Evolutionary conservation across 37 sponge, comb jelly and placozoan species (phyloP).

Genomic region (Hormiphora californensis): DNA sequence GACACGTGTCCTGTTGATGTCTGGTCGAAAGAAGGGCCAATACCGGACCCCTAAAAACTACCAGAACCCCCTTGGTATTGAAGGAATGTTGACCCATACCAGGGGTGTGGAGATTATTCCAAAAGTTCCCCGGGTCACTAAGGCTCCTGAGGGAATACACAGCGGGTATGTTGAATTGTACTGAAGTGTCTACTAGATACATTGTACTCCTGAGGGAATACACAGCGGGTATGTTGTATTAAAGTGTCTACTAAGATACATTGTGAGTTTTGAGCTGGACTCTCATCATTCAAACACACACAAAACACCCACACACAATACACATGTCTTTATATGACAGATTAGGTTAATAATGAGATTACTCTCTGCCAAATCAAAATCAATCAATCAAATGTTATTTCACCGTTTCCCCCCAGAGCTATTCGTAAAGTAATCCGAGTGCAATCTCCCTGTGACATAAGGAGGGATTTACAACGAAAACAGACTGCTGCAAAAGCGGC

Average conservation of each 20-base stretch:
- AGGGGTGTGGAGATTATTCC: constrained; percentile 38
- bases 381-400: not conserved
- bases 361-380: not conserved
- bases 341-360: too few species aligned
- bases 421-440: not conserved
- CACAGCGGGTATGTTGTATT: constrained; percentile 40
- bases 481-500: not conserved
- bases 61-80: not conserved
- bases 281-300: too few species aligned
- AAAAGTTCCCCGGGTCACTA: constrained; percentile 5
- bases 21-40: constrained; percentile 14
- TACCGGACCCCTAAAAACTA: constrained; percentile 36
- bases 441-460: constrained; percentile 32
- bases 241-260: too few species aligned
- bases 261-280: too few species aligned
- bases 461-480: not conserved
- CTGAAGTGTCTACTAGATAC: too few species aligned
- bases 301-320: too few species aligned
- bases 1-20: constrained; percentile 4
- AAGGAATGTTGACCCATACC: constrained; percentile 26
- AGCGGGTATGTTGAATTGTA: too few species aligned
- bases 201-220: constrained; percentile 6
- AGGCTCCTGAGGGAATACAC: constrained; percentile 7
- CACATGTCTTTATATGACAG: too few species aligned
- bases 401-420: not conserved